These are phyloP conservation scores for Cisticola juncidis DNA, from an alignment of 2,113 vertebrate genomes.

Conservation along the genomic window DNA sequence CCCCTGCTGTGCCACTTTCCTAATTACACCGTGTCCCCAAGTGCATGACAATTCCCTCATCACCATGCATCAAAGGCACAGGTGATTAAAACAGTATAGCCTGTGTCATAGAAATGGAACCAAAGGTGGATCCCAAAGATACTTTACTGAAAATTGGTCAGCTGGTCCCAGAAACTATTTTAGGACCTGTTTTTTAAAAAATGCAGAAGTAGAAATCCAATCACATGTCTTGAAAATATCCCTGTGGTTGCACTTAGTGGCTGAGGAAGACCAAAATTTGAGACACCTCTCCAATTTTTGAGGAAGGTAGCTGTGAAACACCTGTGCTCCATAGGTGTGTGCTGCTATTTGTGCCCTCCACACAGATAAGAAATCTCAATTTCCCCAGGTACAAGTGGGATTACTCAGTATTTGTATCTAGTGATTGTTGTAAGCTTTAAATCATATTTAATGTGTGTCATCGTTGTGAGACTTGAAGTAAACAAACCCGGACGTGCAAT, in stretches of 20 bases:
- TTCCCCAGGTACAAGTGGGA: not conserved
- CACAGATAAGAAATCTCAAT: not conserved
- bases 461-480: not conserved
- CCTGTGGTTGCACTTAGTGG: conserved; percentile 6
- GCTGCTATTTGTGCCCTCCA: not conserved
- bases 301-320: not conserved
- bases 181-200: conserved; percentile 40
- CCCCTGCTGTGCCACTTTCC: conserved; percentile 67
- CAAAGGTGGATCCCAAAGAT: conserved; percentile 59
- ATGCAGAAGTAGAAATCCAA: conserved; percentile 7
- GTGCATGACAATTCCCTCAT: conserved; percentile 74
- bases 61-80: conserved; percentile 64
- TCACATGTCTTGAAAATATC: not conserved
- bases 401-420: not conserved
- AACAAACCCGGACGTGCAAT: not conserved
- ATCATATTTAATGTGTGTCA: not conserved
- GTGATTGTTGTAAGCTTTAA: not conserved
- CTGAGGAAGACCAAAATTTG: conserved; percentile 12
- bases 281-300: not conserved
- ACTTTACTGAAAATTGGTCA: conserved; percentile 53
- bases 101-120: conserved; percentile 58
- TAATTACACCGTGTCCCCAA: conserved; percentile 77
- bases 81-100: conserved; percentile 73
- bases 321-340: not conserved
- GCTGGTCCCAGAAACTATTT: conserved; percentile 52